Base-by-base conservation (phyloP, 1,140 invertebrate genomes). In the Gonatopus flavifemur region DNA sequence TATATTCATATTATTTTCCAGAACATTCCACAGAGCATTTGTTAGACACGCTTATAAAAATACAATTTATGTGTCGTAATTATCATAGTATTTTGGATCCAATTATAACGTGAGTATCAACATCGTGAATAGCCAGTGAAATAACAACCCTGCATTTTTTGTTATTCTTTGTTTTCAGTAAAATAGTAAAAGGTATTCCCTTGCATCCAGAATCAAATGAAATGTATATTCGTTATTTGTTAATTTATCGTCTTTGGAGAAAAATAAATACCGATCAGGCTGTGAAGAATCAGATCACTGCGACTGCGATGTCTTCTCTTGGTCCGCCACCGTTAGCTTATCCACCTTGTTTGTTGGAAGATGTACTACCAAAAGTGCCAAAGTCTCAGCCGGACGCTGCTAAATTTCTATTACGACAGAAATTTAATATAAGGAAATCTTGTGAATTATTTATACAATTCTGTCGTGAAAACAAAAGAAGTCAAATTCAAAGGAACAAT, bases 1-100 rank as follows among this genome's bases (percentile, higher is more conserved):
- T 39, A 38, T 15, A 37, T 50, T 36, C 13, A 16, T 48, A 2
- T 55, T 21, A n/a, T 58, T 58, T 70, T 74, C 8, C 56, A 78
- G 76, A 77, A 58, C 64, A 76, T 59, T 78, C 75, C 38, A 62
- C 53, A 21, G 72, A 77, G 36, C 52, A 76, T 57, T 54, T 70
- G 13, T 44, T 78, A 45, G 62, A 77, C 56, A 76, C 75, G 13
- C 46, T 78, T 18, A 64, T 78, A 46, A 78, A 76, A 57, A 55
- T 70, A 53, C 68, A 65, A 38, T 62, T 71, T 42, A 67, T 77
- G 57, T 70, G 54, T 33, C 59, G 62, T 15, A 58, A 49, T 49
- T 72, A 74, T 52, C 62, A 60, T 35, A 56, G 61, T 35, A 76
- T 78, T 57, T 65, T 77, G 54, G 63, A 77, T 66, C 67, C 72